Evolutionary conservation across 1,140 invertebrate genomes (phyloP).

Genomic region (Halotydeus destructor): DNA sequence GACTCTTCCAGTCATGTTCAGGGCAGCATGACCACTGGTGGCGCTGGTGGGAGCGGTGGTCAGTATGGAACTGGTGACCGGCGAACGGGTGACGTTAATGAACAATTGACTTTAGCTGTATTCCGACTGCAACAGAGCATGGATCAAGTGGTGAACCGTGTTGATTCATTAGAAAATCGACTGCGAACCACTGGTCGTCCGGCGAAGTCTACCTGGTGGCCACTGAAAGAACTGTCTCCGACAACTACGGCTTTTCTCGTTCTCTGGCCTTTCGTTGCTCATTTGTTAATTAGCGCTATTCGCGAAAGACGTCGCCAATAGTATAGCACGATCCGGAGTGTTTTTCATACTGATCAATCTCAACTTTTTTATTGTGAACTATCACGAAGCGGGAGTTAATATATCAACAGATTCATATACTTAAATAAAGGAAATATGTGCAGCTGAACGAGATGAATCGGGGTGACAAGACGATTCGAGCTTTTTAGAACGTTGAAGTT

Average conservation of each 20-base stretch:
- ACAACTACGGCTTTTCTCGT: conserved; percentile 23
- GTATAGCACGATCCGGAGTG: too few relatives aligned
- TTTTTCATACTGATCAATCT: too few relatives aligned
- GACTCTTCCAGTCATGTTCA: too few relatives aligned
- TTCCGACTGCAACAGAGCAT: conserved; percentile 28
- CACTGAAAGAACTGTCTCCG: conserved; percentile 24
- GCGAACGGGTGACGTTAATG: conserved; percentile 19
- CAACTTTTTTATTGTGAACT: too few relatives aligned
- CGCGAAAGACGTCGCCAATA: conserved; percentile 8
- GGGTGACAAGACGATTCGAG: too few relatives aligned
- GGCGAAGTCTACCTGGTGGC: conserved; percentile 23
- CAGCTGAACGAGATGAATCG: too few relatives aligned
- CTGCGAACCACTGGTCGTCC: background rate
- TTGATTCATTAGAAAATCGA: conserved; percentile 21
- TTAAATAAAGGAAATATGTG: too few relatives aligned
- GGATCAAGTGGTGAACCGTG: conserved; percentile 23
- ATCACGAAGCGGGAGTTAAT: too few relatives aligned
- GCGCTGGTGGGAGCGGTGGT: background rate
- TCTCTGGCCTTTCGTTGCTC: conserved; percentile 27
- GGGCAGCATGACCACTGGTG: too few relatives aligned
- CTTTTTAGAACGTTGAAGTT: too few relatives aligned
- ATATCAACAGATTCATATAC: too few relatives aligned
- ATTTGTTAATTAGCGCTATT: conserved; percentile 15
- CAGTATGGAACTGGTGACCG: background rate
- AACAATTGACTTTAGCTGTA: conserved; percentile 27